Percentiles rank a stretch among this genome's conserved stretches.
These are phyloP conservation scores for Archips xylosteana DNA, from an alignment of 2,888 invertebrate species.

Conservation along the genomic window DNA sequence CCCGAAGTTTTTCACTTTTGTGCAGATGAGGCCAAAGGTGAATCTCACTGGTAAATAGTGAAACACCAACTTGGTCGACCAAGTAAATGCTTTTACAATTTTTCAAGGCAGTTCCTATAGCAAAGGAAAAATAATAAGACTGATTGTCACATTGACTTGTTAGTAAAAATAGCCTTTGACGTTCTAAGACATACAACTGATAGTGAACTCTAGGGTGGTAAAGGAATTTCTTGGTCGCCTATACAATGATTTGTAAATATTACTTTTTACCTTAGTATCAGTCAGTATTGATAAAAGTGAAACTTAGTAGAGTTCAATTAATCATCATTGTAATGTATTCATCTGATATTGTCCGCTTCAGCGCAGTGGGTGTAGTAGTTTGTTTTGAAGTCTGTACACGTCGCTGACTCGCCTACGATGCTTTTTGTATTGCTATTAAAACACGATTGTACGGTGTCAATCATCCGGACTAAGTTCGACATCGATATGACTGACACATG, in stretches of 20 bases:
- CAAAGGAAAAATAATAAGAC: no score
- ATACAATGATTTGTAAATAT: not conserved
- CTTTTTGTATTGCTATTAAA: conserved; percentile 62
- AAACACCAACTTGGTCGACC: no score
- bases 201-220: no score
- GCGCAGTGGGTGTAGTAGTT: conserved; percentile 30
- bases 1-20: no score
- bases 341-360: conserved; percentile 12
- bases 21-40: no score
- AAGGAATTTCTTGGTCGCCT: no score
- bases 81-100: no score
- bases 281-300: not conserved
- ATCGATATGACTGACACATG: conserved; percentile 62
- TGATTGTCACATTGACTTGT: no score
- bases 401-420: conserved; percentile 58
- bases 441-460: conserved; percentile 65
- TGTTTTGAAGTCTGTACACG: conserved; percentile 29
- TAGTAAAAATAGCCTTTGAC: no score
- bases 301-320: conserved; percentile 2
- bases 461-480: conserved; percentile 55
- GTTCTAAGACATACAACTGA: no score
- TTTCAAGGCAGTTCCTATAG: no score
- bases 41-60: no score
- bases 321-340: conserved; percentile 26
- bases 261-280: not conserved